These are phyloP conservation scores for Sarotherodon lohbergeri DNA, from an alignment of 2,113 vertebrate genomes.

Conservation along the genomic window DNA sequence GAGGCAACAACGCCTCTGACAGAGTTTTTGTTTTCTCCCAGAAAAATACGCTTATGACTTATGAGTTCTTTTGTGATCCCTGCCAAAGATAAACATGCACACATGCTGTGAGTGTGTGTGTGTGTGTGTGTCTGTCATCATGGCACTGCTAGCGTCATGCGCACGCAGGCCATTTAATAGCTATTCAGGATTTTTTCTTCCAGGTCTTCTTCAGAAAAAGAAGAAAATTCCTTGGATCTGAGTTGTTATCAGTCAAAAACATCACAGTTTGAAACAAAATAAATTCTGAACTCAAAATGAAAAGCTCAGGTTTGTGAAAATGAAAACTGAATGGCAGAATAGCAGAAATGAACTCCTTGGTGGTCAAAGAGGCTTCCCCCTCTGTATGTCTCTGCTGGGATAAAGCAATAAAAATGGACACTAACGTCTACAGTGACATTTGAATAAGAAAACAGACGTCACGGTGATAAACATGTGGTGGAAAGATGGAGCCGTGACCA, in stretches of 20 bases:
- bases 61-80: background rate
- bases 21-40: background rate
- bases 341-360: background rate
- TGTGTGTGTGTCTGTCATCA: fast-evolving
- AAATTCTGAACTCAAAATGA: background rate
- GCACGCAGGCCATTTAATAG: background rate
- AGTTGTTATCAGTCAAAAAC: background rate
- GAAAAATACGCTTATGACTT: background rate
- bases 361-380: background rate
- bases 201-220: background rate
- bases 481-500: background rate
- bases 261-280: background rate
- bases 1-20: background rate
- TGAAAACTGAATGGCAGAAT: background rate
- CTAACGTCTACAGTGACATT: background rate
- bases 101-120: background rate
- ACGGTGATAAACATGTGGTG: background rate
- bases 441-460: background rate
- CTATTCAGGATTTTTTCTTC: background rate
- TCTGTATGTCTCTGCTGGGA: background rate
- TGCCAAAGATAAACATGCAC: background rate
- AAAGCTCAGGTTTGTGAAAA: background rate
- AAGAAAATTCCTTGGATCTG: background rate
- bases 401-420: background rate
- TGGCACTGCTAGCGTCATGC: background rate